Percentiles rank a stretch among this genome's conserved stretches.
phyloP scores from a whole-genome alignment of 2,888 invertebrate genomes.

The Nymphalis urticae region DNA sequence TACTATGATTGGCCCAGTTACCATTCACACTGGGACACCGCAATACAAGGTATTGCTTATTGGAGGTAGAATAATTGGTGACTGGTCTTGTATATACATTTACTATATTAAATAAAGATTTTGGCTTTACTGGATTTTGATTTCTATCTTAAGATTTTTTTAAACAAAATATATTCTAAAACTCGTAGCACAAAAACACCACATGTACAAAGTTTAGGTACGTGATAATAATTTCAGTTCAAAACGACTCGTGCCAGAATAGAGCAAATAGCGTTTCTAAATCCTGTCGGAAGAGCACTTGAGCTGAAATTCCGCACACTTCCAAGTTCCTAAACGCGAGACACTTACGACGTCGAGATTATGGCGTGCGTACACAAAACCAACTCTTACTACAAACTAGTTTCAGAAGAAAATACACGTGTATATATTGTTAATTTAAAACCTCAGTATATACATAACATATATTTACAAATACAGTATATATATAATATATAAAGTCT shows the following conservation, averaged over 20 bases:
- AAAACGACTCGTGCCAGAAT: constrained; percentile 27
- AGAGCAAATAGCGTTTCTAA: constrained; percentile 37
- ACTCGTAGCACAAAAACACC: constrained; percentile 21
- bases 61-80: no score
- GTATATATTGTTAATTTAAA: constrained; percentile 6
- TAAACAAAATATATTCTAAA: constrained; percentile 1
- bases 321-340: constrained; percentile 27
- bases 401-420: constrained; percentile 18
- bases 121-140: no score
- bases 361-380: constrained; percentile 27
- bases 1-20: no score
- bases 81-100: no score
- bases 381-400: constrained; percentile 17
- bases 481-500: no score
- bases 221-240: constrained; percentile 34
- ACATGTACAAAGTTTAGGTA: constrained; percentile 26
- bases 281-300: constrained; percentile 35
- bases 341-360: constrained; percentile 30
- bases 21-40: no score
- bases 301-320: constrained; percentile 33
- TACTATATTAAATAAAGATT: no score
- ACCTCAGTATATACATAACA: neutral
- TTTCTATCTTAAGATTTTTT: no score
- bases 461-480: no score
- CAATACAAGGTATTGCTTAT: no score